Evolutionary conservation across 2,113 vertebrate genomes (phyloP), one percentile per base, ranked within the genome.

Genomic region (Ursus arctos): DNA sequence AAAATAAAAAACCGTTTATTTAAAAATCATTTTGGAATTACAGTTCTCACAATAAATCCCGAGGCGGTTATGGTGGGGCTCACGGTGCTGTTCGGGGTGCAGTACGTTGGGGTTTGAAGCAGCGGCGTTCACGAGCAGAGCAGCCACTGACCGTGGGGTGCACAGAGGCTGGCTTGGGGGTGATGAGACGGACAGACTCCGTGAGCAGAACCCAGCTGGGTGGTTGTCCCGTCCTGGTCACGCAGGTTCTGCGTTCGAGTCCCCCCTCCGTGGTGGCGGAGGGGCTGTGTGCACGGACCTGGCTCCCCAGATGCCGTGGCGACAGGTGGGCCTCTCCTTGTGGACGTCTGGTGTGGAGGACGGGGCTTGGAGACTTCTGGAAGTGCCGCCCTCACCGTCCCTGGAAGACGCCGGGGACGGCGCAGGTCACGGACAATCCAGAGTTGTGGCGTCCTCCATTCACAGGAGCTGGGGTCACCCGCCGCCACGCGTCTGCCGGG

Each of bases 401-500:
- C 24, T n/a, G 8, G 53, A 11, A 55, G 65, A 3, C 28, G 2
- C 4, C n/a, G 55, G 36, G 71, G 19, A 9, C 1, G 0, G 0
- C 22, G 18, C 26, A 12, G 47, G 4, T 33, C 43, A 1, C 22
- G 18, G 67, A 7, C 19, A 0, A 0, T 14, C 51, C 28, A 40
- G 4, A 3, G 0, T 10, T 12, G 4, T 3, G 6, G 22, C 0
- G 0, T 9, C 51, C 22, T 61, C 21, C 24, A 19, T 10, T 61
- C 13, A 1, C 3, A 13, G 91, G 61, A 43, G 49, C 28, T 15
- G 40, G 79, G 3, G n/a, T 55, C 12, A 0, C 57, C 47, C 15
- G 67, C 15, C 18, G 9, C 69, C 36, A 0, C 4, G 7, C 15
- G 40, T 43, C 31, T 14, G 22, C 8, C 0, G 19, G 36, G 36